Evolutionary conservation across 2,888 invertebrate species (phyloP).

Genomic region (Mesoligia furuncula): DNA sequence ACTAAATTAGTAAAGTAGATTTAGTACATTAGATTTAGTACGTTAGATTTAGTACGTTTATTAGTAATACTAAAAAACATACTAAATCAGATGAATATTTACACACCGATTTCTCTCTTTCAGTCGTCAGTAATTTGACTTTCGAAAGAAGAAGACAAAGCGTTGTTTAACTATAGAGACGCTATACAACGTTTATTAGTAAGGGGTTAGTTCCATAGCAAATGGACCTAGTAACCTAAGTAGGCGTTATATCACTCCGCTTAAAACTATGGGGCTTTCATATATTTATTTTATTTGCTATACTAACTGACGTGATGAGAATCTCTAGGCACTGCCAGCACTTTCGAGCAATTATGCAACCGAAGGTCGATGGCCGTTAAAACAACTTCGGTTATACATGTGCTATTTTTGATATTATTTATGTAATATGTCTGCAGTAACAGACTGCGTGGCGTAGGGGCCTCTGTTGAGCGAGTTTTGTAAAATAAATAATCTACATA

Average conservation of each 20-base stretch:
- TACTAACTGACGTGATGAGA: slow-evolving; percentile 50
- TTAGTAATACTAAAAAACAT: no score
- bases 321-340: slow-evolving; percentile 51
- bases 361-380: slow-evolving; percentile 49
- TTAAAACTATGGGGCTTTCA: slow-evolving; percentile 51
- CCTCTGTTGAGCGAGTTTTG: slow-evolving; percentile 22
- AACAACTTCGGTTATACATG: slow-evolving; percentile 49
- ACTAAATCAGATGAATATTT: no score
- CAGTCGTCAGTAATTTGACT: no score
- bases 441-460: slow-evolving; percentile 77
- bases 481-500: background rate
- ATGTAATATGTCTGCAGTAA: slow-evolving; percentile 71
- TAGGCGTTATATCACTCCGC: slow-evolving; percentile 45
- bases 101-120: no score
- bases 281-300: slow-evolving; percentile 55
- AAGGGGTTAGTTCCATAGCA: background rate
- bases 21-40: no score
- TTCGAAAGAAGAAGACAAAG: no score
- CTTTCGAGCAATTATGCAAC: slow-evolving; percentile 66
- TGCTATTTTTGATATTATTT: slow-evolving; percentile 61
- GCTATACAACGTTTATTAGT: no score
- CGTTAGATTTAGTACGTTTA: no score
- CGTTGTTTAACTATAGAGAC: no score
- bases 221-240: slow-evolving; percentile 23
- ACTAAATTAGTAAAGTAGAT: no score